Evolutionary conservation across 37 sponge, comb jelly and placozoan genomes (phyloP), one percentile per base, ranked within the genome.

Genomic region (Geodia barretti): DNA sequence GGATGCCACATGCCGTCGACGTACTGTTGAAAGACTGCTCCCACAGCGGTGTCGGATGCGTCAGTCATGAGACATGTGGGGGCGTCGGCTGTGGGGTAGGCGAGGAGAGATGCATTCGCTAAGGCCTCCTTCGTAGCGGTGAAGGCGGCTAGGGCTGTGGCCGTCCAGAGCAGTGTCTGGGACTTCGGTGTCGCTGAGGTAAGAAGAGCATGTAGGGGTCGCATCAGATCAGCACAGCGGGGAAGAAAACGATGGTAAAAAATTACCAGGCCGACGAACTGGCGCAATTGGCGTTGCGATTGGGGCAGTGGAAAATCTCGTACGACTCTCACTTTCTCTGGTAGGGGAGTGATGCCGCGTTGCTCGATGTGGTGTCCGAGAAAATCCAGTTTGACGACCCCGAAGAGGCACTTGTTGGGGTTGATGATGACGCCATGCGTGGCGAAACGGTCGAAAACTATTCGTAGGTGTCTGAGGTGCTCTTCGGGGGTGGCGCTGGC

Each of bases 21-120:
- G 47, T 63, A 41, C 38, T 88, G 88, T 68, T 92, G 88, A 25
- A 88, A 68, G 0, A 92, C 92, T 36, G 80, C 92, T 39, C 81
- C 78, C 5, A 88, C 81, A 17, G 84, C 79, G n/a, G 58, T 84
- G 84, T 78, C 73, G 40, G 81, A 88, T 58, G 89, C 79, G 64
- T 88, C 90, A 11, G 88, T 81, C 80, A 77, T 88, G 54, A 88
- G 30, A 47, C 74, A 70, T 28, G 79, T 81, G 11, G 81, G 78
- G 66, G 89, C 83, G 23, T 79, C 77, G 4, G 90, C 47, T 47
- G 54, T 47, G 64, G 89, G 89, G 60, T 89, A 60, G 20, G 61
- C 5, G 1, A 89, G 71, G 37, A 89, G 75, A 64, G 85, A 60
- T 41, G 79, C 80, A 0, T 74, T 41, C 1, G 76, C 80, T 0